A percentile compares a stretch with the other conserved stretches of the same genome.
phyloP scores from a whole-genome alignment of 2,888 invertebrate genomes.

The Nephrotoma guestfalica region DNA sequence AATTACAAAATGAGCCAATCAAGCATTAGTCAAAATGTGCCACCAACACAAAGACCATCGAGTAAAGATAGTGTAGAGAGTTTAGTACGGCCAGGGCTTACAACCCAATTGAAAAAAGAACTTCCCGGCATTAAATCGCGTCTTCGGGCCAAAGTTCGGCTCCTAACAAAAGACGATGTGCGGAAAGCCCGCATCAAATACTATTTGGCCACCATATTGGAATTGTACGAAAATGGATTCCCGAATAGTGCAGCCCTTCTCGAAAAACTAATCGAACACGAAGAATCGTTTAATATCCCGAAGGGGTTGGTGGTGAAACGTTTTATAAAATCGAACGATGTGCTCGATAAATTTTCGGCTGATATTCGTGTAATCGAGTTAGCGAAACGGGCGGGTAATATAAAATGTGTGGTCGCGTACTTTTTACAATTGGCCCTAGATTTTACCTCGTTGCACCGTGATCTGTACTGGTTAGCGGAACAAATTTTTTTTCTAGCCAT shows the following conservation, averaged over 20 bases:
- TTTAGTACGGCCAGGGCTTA: not conserved
- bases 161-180: not conserved
- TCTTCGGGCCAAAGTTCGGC: not conserved
- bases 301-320: not conserved
- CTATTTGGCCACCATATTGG: not conserved
- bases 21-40: too few species aligned
- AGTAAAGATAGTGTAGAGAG: not conserved
- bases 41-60: not conserved
- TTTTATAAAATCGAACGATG: not conserved
- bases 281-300: not conserved
- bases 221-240: not conserved
- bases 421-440: not conserved
- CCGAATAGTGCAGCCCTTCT: not conserved
- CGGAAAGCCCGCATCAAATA: not conserved
- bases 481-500: conserved; percentile 3
- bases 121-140: not conserved
- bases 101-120: not conserved
- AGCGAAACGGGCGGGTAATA: not conserved
- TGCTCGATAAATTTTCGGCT: not conserved
- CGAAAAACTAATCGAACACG: not conserved
- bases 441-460: not conserved
- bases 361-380: not conserved
- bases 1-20: not conserved
- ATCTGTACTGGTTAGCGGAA: conserved; percentile 1
- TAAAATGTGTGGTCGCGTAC: not conserved